These are phyloP conservation scores for Simalia tracyae DNA, from an alignment of 2,797 vertebrate species.

Conservation along the genomic window DNA sequence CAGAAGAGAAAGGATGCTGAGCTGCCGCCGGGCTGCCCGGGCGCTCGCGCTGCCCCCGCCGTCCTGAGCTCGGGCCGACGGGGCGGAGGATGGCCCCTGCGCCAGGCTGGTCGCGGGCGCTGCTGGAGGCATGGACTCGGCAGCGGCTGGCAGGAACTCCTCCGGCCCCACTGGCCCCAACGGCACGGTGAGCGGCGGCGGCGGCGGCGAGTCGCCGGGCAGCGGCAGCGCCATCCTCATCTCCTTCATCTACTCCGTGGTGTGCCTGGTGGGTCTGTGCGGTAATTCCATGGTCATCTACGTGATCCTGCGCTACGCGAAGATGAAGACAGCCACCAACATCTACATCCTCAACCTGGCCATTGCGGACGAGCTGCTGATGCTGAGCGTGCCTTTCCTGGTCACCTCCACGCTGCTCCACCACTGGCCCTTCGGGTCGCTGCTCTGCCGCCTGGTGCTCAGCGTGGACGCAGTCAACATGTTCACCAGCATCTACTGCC, in stretches of 20 bases:
- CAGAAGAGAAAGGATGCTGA: background rate
- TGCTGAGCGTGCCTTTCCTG: constrained; percentile 91
- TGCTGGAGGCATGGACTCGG: constrained; percentile 57
- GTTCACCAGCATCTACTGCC: constrained; percentile 92
- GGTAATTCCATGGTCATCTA: constrained; percentile 93
- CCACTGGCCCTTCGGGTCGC: constrained; percentile 89
- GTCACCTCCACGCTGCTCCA: constrained; percentile 87
- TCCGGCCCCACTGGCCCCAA: constrained; percentile 74
- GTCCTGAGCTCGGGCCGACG: constrained; percentile 41
- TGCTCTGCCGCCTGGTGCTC: constrained; percentile 87
- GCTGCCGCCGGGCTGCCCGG: constrained; percentile 16
- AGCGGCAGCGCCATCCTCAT: constrained; percentile 88
- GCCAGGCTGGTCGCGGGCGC: constrained; percentile 50
- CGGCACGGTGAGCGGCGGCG: constrained; percentile 78
- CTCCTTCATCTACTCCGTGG: constrained; percentile 90
- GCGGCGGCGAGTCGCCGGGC: constrained; percentile 43
- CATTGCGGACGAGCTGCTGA: constrained; percentile 87
- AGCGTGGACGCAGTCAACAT: constrained; percentile 92
- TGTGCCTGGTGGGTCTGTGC: constrained; percentile 87
- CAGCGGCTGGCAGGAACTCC: constrained; percentile 71
- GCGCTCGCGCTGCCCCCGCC: constrained; percentile 24
- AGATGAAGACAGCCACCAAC: constrained; percentile 92
- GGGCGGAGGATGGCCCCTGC: constrained; percentile 66
- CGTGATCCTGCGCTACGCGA: constrained; percentile 88
- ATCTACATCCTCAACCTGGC: constrained; percentile 91